These are phyloP conservation scores for Scolanthus callimorphus DNA, from an alignment of 92 coral and sea anemone genomes.

Conservation along the genomic window DNA sequence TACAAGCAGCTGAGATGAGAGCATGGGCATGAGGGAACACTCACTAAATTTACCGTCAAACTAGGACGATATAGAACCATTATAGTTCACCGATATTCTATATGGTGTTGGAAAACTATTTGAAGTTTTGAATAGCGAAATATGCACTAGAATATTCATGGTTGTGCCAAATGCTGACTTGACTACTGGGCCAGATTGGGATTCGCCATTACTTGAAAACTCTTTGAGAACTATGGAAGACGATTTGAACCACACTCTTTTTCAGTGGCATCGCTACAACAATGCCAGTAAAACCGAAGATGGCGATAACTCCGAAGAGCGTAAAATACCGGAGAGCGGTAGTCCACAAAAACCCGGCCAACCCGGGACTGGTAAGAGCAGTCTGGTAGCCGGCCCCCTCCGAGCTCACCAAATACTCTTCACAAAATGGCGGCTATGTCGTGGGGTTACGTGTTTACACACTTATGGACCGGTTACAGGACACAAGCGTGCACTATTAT, in stretches of 20 bases:
- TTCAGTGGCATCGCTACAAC: slow-evolving; percentile 56
- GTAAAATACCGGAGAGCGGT: slow-evolving; percentile 14
- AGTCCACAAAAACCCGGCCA: slow-evolving; percentile 9
- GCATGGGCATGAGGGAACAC: too few species aligned
- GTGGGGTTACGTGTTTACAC: background rate
- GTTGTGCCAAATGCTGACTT: slow-evolving; percentile 26
- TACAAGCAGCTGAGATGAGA: too few species aligned
- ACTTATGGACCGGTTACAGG: background rate
- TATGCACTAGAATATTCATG: slow-evolving; percentile 28
- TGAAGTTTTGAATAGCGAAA: too few species aligned
- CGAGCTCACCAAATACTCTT: background rate
- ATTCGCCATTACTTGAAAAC: slow-evolving; percentile 40
- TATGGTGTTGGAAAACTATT: too few species aligned
- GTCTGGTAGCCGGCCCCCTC: background rate
- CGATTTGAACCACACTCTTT: slow-evolving; percentile 31
- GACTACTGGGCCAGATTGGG: too few species aligned
- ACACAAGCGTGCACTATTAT: too few species aligned
- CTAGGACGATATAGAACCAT: too few species aligned
- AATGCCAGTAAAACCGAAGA: slow-evolving; percentile 27
- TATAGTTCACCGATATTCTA: too few species aligned
- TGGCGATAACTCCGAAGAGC: slow-evolving; percentile 17
- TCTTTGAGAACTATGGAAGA: slow-evolving; percentile 75
- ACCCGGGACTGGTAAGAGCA: background rate
- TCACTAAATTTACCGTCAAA: too few species aligned
- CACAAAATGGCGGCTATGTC: slow-evolving; percentile 1